phyloP scores from a whole-genome alignment of 2,797 vertebrate genomes.

The Zalophus californianus region DNA sequence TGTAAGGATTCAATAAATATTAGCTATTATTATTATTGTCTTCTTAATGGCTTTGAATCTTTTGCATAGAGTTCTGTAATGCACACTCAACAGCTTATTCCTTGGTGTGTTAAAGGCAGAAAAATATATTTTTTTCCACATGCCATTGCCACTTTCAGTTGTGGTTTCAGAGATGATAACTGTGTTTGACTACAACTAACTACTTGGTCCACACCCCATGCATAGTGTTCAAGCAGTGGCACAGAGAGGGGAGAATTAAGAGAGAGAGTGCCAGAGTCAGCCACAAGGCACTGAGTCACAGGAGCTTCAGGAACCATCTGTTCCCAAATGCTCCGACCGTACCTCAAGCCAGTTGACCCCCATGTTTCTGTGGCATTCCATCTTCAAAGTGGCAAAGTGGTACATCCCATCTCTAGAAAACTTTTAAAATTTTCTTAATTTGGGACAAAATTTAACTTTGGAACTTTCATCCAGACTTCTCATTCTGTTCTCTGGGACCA shows the following conservation, averaged over 20 bases:
- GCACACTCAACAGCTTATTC: background rate
- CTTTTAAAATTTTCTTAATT: background rate
- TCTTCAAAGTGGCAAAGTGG: background rate
- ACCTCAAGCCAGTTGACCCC: background rate
- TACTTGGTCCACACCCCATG: background rate
- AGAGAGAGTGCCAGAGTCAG: background rate
- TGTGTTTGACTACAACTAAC: background rate
- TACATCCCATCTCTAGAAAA: background rate
- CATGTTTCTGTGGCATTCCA: background rate
- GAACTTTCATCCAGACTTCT: background rate
- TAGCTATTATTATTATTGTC: background rate
- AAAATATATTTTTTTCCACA: background rate
- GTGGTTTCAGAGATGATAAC: background rate
- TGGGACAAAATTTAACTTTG: background rate
- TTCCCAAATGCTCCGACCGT: background rate
- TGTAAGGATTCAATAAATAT: constrained; percentile 9
- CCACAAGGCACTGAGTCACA: background rate
- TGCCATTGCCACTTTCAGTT: background rate
- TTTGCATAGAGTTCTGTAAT: constrained; percentile 35
- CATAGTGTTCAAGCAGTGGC: background rate
- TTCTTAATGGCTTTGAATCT: background rate
- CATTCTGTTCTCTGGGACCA: background rate
- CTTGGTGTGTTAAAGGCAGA: background rate
- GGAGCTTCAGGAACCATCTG: background rate
- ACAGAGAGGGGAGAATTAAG: background rate